Base-by-base conservation (phyloP, 1,140 invertebrate genomes). In the Temnothorax longispinosus region DNA sequence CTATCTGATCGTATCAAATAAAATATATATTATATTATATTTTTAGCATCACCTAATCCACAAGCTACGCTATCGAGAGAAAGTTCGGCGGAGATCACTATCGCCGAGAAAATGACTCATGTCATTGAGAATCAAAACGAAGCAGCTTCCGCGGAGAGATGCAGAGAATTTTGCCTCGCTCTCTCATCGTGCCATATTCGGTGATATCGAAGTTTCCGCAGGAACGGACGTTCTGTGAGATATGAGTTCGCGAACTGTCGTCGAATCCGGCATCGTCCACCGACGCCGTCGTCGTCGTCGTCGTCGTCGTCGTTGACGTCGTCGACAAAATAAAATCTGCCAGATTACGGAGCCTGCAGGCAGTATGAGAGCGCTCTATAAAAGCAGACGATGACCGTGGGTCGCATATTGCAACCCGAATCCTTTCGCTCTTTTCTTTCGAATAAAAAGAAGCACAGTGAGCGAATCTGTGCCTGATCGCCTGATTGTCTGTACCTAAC, bases 171-270 rank as follows among this genome's bases (percentile, higher is more conserved):
- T 76, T 71, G 71, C 38, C 54, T 64, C 76, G 88, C 58, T 64
- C 27, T 64, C 76, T 76, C 44, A 50, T 56, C 85, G 76, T 52
- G 38, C 85, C 74, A 84, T 89, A 91, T 90, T 91, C 90, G 81
- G 69, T 87, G 87, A 89, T 89, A 90, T 91, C 88, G 88, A 89
- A 89, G 90, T 91, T 91, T 91, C 90, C 89, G 76, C 90, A 91
- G 90, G 88, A 91, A 88, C 82, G 84, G 85, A 84, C 90, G 72
- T 60, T 72, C 76, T 65, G 80, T 91, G 88, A 91, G 90, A 91
- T 91, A 91, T 91, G 88, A 91, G 86, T 91, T 91, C 65, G 88
- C 76, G 85, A 91, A 91, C 87, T 88, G 87, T 90, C 76, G 74
- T 52, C 76, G 89, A 90, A 64, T 64, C 47, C 62, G 56, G 44